phyloP scores from a whole-genome alignment of 2,797 vertebrate genomes.

The Lemur catta region DNA sequence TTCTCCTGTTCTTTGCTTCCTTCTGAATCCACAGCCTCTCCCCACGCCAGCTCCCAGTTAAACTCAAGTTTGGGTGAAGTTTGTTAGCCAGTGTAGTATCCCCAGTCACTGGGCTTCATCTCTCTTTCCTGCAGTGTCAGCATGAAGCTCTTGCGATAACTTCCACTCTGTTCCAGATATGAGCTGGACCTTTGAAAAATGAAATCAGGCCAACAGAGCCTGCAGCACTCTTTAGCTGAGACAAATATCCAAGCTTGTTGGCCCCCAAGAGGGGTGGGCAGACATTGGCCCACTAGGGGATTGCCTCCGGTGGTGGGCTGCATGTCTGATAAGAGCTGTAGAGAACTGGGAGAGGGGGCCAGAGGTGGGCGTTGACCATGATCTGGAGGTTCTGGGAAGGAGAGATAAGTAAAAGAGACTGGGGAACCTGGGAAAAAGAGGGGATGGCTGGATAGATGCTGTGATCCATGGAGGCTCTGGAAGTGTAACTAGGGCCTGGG shows the following conservation, averaged over 20 bases:
- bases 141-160: background rate
- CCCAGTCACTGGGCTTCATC: background rate
- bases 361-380: background rate
- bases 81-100: background rate
- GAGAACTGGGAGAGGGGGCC: background rate
- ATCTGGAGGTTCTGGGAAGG: background rate
- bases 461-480: background rate
- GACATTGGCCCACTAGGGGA: background rate
- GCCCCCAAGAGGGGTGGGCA: background rate
- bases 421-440: background rate
- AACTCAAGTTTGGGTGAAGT: background rate
- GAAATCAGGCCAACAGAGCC: conserved; percentile 36
- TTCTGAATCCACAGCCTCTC: background rate
- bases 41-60: background rate
- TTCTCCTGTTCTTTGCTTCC: conserved; percentile 16
- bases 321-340: background rate
- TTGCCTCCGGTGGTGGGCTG: background rate
- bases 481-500: background rate
- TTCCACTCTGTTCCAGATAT: conserved; percentile 6
- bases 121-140: background rate
- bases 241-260: background rate
- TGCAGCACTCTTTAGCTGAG: conserved; percentile 4
- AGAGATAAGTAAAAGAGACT: background rate
- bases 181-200: conserved; percentile 40
- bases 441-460: background rate